Base-by-base conservation (phyloP, 1,140 invertebrate species). In the Caerostris extrusa region DNA sequence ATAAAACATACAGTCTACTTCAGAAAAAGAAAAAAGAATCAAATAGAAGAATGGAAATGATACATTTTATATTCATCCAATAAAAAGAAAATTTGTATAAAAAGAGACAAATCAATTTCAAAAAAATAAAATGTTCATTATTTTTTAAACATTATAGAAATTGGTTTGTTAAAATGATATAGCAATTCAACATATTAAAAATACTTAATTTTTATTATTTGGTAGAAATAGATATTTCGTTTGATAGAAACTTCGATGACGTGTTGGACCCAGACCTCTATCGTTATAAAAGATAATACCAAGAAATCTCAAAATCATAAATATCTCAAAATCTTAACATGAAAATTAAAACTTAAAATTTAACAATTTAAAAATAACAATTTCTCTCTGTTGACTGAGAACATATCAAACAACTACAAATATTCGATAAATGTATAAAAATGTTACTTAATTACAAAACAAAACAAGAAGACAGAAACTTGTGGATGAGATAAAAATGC, bases 191-290 rank as follows among this genome's bases (percentile, higher is more conserved):
- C n/a, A 5, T 67, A 67, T 67, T 14, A 67, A 67, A 67, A 67
- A 67, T 67, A 67, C 12, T 67, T 67, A 17, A 17, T n/a, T 67
- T 67, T 67, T 5, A 67, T 17, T 67, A 67, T 67, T 67, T n/a
- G 50, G 50, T 77, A 77, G 12, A 53, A 3, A 77, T 7, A 71
- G 8, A 77, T 50, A 77, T 10, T 77, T 77, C 7, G 19, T 77
- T 77, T 77, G 53, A 5, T 64, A 77, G 71, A 77, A 77, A 77
- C 19, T 77, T 77, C 34, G 71, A 77, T 77, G 71, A 77, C 34
- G 14, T 50, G 10, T 77, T 77, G 71, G 71, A 77, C 71, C 71
- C 71, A 53, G 34, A 53, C 3, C 7, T 77, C 8, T 53, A 5
- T 5, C 8, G 14, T 10, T 34, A 53, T 50, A 12, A 77, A 12